A percentile compares a stretch with the other conserved stretches of the same genome.
Conservation (phyloP, 1,140 invertebrate genomes). For the Drosophila lini region DNA sequence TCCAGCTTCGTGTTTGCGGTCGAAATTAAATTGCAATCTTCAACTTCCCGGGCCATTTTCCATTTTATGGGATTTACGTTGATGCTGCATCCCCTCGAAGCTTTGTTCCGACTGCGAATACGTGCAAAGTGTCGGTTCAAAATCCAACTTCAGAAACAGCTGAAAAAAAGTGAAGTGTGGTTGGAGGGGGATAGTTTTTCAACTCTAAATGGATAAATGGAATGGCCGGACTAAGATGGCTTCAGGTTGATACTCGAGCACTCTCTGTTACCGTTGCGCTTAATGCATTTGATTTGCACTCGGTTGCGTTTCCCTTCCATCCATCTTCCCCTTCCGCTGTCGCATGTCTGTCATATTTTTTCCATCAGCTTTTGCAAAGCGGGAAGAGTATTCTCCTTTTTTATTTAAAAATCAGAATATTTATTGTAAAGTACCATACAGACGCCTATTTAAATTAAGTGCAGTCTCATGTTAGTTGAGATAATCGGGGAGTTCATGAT, state of each 20-base stretch:
- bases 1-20: constrained; percentile 63
- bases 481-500: too few species aligned
- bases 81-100: constrained; percentile 25
- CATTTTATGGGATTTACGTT: constrained; percentile 76
- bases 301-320: constrained; percentile 25
- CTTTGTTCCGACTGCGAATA: constrained; percentile 57
- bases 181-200: constrained; percentile 33
- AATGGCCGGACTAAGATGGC: constrained; percentile 22
- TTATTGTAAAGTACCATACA: not conserved
- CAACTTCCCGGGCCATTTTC: constrained; percentile 74
- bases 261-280: constrained; percentile 78
- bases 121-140: constrained; percentile 68
- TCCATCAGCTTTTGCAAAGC: constrained; percentile 5
- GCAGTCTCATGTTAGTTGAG: not conserved
- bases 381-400: not conserved
- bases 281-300: constrained; percentile 78
- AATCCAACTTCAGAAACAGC: constrained; percentile 24
- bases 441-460: too few species aligned
- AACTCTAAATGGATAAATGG: constrained; percentile 69
- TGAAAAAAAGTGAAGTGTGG: constrained; percentile 2
- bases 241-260: constrained; percentile 47
- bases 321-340: constrained; percentile 6
- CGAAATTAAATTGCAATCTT: constrained; percentile 81
- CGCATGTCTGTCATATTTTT: constrained; percentile 17
- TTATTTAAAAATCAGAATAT: not conserved